phyloP scores from a whole-genome alignment of 2,888 invertebrate genomes.

The Eledona agricola region DNA sequence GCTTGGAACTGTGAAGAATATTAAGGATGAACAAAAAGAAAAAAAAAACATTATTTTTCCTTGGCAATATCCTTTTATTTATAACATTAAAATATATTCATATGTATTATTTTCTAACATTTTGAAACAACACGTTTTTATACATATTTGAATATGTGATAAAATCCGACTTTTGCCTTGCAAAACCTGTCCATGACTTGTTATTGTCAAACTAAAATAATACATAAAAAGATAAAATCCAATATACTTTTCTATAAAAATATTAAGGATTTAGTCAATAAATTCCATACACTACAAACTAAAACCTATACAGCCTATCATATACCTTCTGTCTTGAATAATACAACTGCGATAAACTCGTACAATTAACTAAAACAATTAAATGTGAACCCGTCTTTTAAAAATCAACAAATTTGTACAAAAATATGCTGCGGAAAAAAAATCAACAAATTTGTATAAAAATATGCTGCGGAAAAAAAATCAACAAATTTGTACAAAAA shows the following conservation, averaged over 20 bases:
- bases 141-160: conserved; percentile 13
- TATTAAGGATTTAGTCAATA: too few relatives aligned
- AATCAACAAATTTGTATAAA: conserved; percentile 44
- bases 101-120: conserved; percentile 13
- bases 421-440: conserved; percentile 36
- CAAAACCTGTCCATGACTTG: conserved; percentile 1
- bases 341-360: too few relatives aligned
- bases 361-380: too few relatives aligned
- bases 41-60: not conserved
- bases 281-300: too few relatives aligned
- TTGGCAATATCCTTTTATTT: conserved; percentile 11
- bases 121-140: conserved; percentile 22
- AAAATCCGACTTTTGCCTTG: conserved; percentile 3
- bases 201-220: conserved; percentile 11
- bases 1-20: too few relatives aligned
- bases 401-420: conserved; percentile 47
- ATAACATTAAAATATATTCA: conserved; percentile 25
- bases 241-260: conserved; percentile 3
- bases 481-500: conserved; percentile 47
- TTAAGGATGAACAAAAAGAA: not conserved
- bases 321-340: too few relatives aligned
- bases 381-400: too few relatives aligned
- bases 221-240: conserved; percentile 4
- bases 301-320: too few relatives aligned
- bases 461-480: conserved; percentile 41